These are phyloP conservation scores for Tragulus kanchil DNA, from an alignment of 2,113 vertebrate species.

Conservation along the genomic window DNA sequence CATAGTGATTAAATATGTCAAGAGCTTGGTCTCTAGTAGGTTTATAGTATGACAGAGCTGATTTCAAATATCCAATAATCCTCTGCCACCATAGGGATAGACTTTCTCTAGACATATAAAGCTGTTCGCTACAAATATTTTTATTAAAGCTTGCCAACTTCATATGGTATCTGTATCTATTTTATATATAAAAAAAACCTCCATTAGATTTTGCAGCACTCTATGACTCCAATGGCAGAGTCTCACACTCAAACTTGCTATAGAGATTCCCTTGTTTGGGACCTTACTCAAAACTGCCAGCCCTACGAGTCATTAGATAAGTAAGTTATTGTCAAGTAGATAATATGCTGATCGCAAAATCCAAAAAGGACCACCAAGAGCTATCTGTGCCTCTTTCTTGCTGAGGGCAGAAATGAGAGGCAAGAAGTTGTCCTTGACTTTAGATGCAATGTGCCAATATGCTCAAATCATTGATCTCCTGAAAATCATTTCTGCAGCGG, in stretches of 20 bases:
- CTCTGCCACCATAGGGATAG: neutral
- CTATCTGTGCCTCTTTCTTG: neutral
- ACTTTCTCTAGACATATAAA: neutral
- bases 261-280: neutral
- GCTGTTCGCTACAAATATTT: neutral
- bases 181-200: too few relatives aligned
- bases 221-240: neutral
- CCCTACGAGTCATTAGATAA: neutral
- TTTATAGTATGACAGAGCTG: neutral
- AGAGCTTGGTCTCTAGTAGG: neutral
- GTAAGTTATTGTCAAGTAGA: neutral
- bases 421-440: neutral
- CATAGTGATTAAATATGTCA: neutral
- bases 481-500: neutral
- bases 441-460: neutral
- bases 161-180: neutral
- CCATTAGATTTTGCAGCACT: neutral
- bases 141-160: too few relatives aligned
- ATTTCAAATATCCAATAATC: neutral
- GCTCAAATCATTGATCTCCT: neutral
- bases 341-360: neutral
- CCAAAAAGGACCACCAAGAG: neutral
- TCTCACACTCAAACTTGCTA: neutral
- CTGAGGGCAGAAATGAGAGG: neutral
- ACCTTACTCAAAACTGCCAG: neutral